These are phyloP conservation scores for Macropis europaea DNA, from an alignment of 2,888 invertebrate species.

Conservation along the genomic window DNA sequence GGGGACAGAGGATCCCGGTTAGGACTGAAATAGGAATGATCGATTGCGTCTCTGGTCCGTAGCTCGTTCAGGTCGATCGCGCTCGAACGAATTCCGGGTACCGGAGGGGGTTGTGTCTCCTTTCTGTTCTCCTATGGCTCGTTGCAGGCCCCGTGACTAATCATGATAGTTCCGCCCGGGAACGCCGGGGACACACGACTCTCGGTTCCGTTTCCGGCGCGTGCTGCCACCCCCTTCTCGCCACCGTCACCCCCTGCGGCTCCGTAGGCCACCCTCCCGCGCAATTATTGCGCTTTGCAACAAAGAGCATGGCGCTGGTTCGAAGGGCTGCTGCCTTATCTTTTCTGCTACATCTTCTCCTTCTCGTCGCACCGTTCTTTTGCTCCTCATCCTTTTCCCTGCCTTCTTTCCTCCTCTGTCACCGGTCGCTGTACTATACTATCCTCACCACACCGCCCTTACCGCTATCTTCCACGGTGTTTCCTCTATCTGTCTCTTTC, in stretches of 20 bases:
- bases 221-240: constrained; percentile 62
- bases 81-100: constrained; percentile 51
- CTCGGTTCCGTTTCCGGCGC: constrained; percentile 79
- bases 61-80: constrained; percentile 61
- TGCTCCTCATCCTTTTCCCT: constrained; percentile 22
- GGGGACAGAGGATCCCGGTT: neutral
- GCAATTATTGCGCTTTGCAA: constrained; percentile 78
- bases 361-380: neutral
- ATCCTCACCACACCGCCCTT: constrained; percentile 19
- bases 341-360: constrained; percentile 41
- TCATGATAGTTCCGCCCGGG: constrained; percentile 80
- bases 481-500: neutral
- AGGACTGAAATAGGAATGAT: constrained; percentile 23
- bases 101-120: constrained; percentile 50
- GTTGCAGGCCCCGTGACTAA: constrained; percentile 78
- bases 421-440: constrained; percentile 4
- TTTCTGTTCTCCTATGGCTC: constrained; percentile 69
- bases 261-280: constrained; percentile 67
- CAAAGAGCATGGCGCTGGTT: constrained; percentile 68
- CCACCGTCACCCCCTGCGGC: constrained; percentile 35
- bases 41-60: constrained; percentile 30
- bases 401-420: constrained; percentile 17
- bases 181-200: constrained; percentile 79
- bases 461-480: constrained; percentile 24
- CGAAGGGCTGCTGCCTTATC: constrained; percentile 62